Percentiles rank a stretch among this genome's conserved stretches.
phyloP scores from a whole-genome alignment of 2,797 vertebrate species.

The Megalops cyprinoides region DNA sequence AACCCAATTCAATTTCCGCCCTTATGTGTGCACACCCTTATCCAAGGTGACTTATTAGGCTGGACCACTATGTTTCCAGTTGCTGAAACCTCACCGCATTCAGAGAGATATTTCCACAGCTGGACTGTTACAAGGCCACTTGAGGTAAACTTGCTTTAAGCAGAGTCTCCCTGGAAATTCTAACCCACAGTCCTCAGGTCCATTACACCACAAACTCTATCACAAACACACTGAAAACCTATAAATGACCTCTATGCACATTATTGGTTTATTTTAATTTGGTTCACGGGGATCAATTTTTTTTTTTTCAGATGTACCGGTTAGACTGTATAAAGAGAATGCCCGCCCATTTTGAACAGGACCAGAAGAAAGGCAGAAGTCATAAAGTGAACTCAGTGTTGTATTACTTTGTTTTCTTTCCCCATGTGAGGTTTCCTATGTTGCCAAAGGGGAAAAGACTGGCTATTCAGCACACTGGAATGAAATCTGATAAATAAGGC shows the following conservation, averaged over 20 bases:
- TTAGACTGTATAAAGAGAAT: too few relatives aligned
- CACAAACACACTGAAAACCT: not conserved
- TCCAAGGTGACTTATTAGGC: too few relatives aligned
- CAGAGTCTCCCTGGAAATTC: not conserved
- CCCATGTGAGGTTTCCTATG: not conserved
- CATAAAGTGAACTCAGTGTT: too few relatives aligned
- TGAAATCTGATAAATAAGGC: not conserved
- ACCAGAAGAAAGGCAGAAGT: too few relatives aligned
- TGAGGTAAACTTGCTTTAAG: not conserved
- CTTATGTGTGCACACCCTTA: too few relatives aligned
- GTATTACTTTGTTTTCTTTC: too few relatives aligned
- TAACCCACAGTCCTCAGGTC: not conserved
- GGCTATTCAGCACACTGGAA: not conserved
- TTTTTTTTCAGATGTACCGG: too few relatives aligned
- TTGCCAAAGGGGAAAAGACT: not conserved
- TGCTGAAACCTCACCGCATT: not conserved
- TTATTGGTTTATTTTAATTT: too few relatives aligned
- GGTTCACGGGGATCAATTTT: too few relatives aligned
- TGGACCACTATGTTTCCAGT: too few relatives aligned
- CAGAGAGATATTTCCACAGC: not conserved
- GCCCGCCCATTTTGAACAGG: too few relatives aligned
- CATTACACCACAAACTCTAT: not conserved
- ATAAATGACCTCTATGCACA: too few relatives aligned
- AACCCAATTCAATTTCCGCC: not conserved
- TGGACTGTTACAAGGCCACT: not conserved